These are phyloP conservation scores for Passer domesticus DNA, from an alignment of 2,113 vertebrate species.

Conservation along the genomic window DNA sequence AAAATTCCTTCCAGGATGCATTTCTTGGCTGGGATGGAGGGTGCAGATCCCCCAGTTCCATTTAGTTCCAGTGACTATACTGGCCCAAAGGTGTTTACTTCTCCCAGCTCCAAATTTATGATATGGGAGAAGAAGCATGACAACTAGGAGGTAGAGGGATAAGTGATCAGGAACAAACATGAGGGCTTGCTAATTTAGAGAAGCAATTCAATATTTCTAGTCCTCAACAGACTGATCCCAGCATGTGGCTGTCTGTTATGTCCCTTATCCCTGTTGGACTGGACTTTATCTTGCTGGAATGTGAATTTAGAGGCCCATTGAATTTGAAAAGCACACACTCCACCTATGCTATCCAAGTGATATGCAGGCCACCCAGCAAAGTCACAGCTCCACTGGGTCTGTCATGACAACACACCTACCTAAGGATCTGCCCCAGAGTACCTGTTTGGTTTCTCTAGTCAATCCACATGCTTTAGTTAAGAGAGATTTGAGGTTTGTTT, in stretches of 20 bases:
- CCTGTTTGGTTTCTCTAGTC: neutral
- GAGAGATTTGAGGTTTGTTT: neutral
- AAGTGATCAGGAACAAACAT: neutral
- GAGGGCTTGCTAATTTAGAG: neutral
- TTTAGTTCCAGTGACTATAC: neutral
- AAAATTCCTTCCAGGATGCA: neutral
- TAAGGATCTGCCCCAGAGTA: neutral
- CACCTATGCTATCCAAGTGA: neutral
- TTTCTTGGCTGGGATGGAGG: neutral
- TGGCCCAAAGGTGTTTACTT: neutral
- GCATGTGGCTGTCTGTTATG: neutral
- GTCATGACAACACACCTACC: neutral
- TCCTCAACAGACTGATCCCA: neutral
- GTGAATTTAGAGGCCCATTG: neutral
- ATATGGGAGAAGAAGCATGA: neutral
- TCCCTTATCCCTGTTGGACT: neutral
- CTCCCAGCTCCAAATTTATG: neutral
- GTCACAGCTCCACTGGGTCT: neutral
- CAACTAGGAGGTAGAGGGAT: neutral
- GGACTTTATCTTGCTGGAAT: neutral
- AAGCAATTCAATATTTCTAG: neutral
- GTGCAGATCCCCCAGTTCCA: accelerated
- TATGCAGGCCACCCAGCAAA: neutral
- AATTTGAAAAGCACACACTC: neutral
- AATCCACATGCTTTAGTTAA: neutral